Evolutionary conservation across 2,888 invertebrate species (phyloP), one percentile per base, ranked within the genome.

Genomic region (Oegoconia quadripuncta): DNA sequence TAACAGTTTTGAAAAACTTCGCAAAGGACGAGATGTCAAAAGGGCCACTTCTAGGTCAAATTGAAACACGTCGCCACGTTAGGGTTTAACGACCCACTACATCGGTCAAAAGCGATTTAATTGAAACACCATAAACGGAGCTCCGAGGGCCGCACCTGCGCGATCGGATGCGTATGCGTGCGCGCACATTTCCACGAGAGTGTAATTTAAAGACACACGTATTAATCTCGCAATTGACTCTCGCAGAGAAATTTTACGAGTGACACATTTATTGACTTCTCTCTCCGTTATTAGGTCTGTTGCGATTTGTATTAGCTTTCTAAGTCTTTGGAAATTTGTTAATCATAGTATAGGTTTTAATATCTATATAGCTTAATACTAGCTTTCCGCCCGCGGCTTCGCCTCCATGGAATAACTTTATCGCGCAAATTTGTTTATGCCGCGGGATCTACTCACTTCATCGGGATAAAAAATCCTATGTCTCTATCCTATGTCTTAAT

Each of bases 101-200:
- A 52, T 71, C 74, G 74, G 69, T 74, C 75, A 79, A 74, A 76
- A 68, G 74, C 69, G 71, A 79, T 76, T 81, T 81, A 81, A 81
- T 82, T 79, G 77, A 74, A 78, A 63, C 68, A 52, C 80, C 76
- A 76, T 79, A 79, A 77, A 74, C 57, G 69, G 73, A 55, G 51
- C 36, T 45, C 37, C 48, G 38, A 42, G 39, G 47, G 52, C 55
- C 62, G 64, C 75, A 76, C 78, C 77, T 76, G 74, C 69, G 48
- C 39, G 26, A 34, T 33, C 34, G 48, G 46, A 50, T 52, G 57
- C 34, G 48, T 45, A 50, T 52, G 57, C 59, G 56, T 55, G 48
- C 35, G 48, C 52, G 49, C 58, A 31, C 36, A 54, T 56, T 52
- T 50, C 49, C 50, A 48, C 50, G 31, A 50, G 53, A 49, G 40